phyloP scores from a whole-genome alignment of 2,113 vertebrate genomes.

The Tauraco erythrolophus region DNA sequence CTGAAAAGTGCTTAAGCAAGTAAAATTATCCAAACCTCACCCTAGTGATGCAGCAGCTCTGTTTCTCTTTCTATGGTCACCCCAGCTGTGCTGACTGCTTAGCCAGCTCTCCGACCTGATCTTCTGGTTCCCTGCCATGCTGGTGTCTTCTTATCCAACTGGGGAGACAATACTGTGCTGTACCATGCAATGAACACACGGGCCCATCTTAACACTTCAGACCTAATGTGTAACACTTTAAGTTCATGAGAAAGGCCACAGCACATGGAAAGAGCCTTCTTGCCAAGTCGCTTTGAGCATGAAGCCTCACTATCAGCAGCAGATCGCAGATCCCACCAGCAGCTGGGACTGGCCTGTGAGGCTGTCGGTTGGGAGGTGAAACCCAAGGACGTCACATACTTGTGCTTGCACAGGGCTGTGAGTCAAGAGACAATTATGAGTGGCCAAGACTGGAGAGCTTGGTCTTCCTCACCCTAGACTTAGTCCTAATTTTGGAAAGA shows the following conservation, averaged over 20 bases:
- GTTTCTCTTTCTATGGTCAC: neutral
- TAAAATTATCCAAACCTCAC: neutral
- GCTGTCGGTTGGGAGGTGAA: neutral
- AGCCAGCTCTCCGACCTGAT: rapidly evolving
- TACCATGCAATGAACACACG: rapidly evolving
- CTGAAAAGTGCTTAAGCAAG: neutral
- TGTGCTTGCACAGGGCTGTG: neutral
- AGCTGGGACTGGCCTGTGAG: neutral
- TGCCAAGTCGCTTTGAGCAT: rapidly evolving
- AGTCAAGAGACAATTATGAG: neutral
- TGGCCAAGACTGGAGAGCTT: neutral
- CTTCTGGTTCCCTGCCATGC: neutral
- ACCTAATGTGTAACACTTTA: rapidly evolving
- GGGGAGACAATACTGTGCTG: neutral
- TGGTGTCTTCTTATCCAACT: neutral
- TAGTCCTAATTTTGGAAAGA: neutral
- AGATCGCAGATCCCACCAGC: neutral
- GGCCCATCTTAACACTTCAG: neutral
- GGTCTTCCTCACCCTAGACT: neutral
- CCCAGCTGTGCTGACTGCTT: neutral
- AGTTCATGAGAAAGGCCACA: neutral
- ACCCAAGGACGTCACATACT: neutral
- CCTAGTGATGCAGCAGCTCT: neutral
- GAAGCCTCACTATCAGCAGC: neutral
- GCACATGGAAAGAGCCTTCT: neutral